Conservation (phyloP, 2,113 vertebrate species). For the Dunckerocampus dactyliophorus region DNA sequence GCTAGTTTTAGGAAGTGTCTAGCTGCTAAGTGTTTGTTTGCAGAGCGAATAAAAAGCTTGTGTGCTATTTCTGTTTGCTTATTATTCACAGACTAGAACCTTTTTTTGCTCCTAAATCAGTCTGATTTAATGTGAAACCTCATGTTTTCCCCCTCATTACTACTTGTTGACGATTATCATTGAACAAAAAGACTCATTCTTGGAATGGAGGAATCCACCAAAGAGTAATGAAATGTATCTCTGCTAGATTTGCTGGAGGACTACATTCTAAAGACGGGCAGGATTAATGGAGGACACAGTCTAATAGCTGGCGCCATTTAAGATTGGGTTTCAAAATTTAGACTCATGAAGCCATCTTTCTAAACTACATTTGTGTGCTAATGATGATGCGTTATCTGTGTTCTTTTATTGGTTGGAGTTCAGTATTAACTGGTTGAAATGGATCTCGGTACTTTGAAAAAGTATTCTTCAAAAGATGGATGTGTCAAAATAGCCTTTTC, state of each 20-base stretch:
- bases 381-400: neutral
- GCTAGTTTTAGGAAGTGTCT: constrained; percentile 57
- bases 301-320: neutral
- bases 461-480: neutral
- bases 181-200: neutral
- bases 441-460: neutral
- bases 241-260: neutral
- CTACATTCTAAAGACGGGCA: neutral
- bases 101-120: neutral
- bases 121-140: neutral
- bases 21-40: constrained; percentile 49
- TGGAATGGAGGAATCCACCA: neutral
- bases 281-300: neutral
- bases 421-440: neutral
- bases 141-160: neutral
- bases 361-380: neutral
- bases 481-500: neutral
- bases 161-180: neutral
- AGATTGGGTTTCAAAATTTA: neutral
- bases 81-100: constrained; percentile 1
- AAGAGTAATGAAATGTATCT: neutral
- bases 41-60: constrained; percentile 19
- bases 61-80: constrained; percentile 28
- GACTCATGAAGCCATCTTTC: constrained; percentile 1
- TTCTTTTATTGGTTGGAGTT: neutral